phyloP scores from a whole-genome alignment of 1,140 invertebrate genomes.

The Ectropis grisescens region DNA sequence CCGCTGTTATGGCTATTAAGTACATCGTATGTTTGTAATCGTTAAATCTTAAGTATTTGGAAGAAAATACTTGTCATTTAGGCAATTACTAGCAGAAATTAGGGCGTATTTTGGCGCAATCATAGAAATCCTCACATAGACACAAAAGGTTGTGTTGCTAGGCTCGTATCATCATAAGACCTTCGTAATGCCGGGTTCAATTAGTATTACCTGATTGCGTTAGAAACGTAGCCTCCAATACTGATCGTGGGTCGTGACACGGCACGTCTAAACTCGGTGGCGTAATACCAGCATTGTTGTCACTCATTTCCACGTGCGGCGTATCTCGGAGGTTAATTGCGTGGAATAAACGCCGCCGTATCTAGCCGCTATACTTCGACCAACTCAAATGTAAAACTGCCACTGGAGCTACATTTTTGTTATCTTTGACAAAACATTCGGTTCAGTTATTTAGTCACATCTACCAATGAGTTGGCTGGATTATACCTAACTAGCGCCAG shows the following conservation, averaged over 20 bases:
- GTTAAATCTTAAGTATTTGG: too few species aligned
- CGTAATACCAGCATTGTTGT: conserved; percentile 34
- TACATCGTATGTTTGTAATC: too few species aligned
- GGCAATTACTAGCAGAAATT: too few species aligned
- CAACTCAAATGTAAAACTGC: too few species aligned
- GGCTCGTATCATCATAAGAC: conserved; percentile 22
- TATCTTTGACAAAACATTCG: too few species aligned
- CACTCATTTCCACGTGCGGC: conserved; percentile 32
- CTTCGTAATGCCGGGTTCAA: conserved; percentile 37
- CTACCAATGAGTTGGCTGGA: conserved; percentile 6
- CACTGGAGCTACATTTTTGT: too few species aligned
- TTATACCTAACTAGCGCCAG: conserved; percentile 18
- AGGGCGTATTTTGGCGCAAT: too few species aligned
- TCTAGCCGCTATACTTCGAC: too few species aligned
- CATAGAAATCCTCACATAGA: too few species aligned
- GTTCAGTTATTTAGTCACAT: too few species aligned
- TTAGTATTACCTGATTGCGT: conserved; percentile 33
- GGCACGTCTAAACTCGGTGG: conserved; percentile 27
- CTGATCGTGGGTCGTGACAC: conserved; percentile 31
- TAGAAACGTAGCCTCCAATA: conserved; percentile 24
- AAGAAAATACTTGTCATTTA: conserved; percentile 4
- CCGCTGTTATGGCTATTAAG: too few species aligned
- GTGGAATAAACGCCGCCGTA: conserved; percentile 9
- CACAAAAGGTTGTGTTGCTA: conserved; percentile 17
- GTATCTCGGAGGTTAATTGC: conserved; percentile 21